These are phyloP conservation scores for Chrysina gloriosa DNA, from an alignment of 2,888 invertebrate species.

Conservation along the genomic window DNA sequence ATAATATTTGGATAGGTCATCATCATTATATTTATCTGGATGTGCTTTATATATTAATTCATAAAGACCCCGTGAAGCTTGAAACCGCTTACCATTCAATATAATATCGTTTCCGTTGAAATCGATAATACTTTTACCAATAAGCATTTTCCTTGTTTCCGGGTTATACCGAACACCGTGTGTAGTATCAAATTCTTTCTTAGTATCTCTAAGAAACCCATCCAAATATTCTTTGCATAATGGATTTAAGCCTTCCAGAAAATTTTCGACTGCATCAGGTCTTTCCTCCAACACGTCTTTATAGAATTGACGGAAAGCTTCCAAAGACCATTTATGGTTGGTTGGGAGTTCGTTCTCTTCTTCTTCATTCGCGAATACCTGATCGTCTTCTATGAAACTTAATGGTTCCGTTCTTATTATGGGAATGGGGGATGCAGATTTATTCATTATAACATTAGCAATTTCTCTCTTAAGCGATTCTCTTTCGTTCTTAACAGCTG, in stretches of 20 bases:
- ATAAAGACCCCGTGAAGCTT: conserved; percentile 41
- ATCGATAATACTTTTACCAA: conserved; percentile 30
- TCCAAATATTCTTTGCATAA: background rate
- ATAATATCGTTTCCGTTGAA: conserved; percentile 38
- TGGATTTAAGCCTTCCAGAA: background rate
- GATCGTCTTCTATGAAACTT: background rate
- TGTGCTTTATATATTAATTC: conserved; percentile 41
- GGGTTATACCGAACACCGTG: conserved; percentile 6
- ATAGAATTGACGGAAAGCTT: background rate
- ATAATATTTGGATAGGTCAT: conserved; percentile 29
- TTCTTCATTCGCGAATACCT: background rate
- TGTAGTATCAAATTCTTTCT: background rate
- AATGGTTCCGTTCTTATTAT: background rate
- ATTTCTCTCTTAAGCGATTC: background rate
- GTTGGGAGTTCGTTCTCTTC: conserved; percentile 6
- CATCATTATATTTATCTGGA: conserved; percentile 20
- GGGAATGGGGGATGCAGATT: background rate
- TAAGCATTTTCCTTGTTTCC: background rate
- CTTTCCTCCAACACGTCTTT: background rate
- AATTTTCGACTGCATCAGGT: background rate
- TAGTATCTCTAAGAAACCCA: background rate
- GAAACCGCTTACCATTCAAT: conserved; percentile 1
- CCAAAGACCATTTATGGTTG: background rate
- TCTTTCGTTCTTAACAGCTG: background rate
- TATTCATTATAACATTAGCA: background rate